Conservation (phyloP, 2,113 vertebrate genomes). For the Eidolon helvum region DNA sequence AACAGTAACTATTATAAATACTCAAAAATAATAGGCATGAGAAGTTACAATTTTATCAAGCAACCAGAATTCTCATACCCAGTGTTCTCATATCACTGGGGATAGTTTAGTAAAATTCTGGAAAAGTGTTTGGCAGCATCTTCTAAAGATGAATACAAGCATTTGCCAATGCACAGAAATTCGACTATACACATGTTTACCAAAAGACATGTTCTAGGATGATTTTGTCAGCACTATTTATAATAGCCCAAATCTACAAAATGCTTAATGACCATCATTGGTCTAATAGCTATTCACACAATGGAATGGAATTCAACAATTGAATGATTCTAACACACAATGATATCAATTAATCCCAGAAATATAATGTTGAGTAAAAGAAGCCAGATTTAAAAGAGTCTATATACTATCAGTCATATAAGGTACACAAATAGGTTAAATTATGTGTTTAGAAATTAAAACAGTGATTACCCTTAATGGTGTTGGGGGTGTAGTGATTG, state of each 20-base stretch:
- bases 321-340: neutral
- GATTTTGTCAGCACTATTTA: neutral
- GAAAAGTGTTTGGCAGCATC: neutral
- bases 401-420: neutral
- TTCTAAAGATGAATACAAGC: neutral
- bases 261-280: neutral
- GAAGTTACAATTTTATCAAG: neutral
- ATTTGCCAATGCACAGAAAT: neutral
- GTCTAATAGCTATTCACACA: neutral
- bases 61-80: neutral
- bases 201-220: neutral
- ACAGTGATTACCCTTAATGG: neutral
- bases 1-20: neutral
- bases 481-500: neutral
- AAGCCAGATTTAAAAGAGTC: neutral
- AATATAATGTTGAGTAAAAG: neutral
- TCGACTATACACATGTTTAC: neutral
- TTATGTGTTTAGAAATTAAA: neutral
- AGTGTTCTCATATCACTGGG: neutral
- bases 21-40: neutral
- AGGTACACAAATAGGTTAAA: neutral
- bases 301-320: neutral
- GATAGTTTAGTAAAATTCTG: neutral
- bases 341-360: neutral
- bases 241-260: neutral